A percentile compares a stretch with the other conserved stretches of the same genome.
Conservation (phyloP, 2,888 invertebrate genomes). For the Acleris sparsana region DNA sequence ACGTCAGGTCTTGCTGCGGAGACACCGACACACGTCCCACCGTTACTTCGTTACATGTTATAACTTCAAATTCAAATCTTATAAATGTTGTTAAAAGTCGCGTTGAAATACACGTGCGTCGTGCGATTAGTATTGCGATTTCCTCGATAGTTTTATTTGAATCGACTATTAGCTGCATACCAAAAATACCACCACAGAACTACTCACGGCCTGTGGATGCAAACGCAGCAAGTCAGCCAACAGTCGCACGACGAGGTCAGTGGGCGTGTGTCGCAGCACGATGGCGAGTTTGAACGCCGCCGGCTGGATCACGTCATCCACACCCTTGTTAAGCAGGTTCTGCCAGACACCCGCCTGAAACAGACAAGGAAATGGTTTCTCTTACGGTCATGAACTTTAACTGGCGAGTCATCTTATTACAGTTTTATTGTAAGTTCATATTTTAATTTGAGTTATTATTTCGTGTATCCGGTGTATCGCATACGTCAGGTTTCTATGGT, state of each 20-base stretch:
- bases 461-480: too few relatives aligned
- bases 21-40: neutral
- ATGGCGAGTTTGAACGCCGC: conserved; percentile 74
- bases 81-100: too few relatives aligned
- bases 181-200: neutral
- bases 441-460: too few relatives aligned
- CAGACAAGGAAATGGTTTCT: neutral
- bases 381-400: too few relatives aligned
- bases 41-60: too few relatives aligned
- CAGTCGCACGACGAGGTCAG: conserved; percentile 60
- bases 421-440: too few relatives aligned
- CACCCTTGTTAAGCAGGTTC: conserved; percentile 62
- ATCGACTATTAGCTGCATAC: neutral
- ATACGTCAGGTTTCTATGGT: too few relatives aligned
- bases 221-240: conserved; percentile 62
- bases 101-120: too few relatives aligned
- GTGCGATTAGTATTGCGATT: too few relatives aligned
- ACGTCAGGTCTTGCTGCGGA: conserved; percentile 69
- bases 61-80: too few relatives aligned
- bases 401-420: neutral
- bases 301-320: conserved; percentile 67
- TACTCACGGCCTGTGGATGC: conserved; percentile 69
- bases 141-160: too few relatives aligned
- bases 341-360: conserved; percentile 74
- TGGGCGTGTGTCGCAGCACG: conserved; percentile 71